A percentile compares a stretch with the other conserved stretches of the same genome.
phyloP scores from a whole-genome alignment of 2,888 invertebrate species.

The Kryphioiulus occultus region DNA sequence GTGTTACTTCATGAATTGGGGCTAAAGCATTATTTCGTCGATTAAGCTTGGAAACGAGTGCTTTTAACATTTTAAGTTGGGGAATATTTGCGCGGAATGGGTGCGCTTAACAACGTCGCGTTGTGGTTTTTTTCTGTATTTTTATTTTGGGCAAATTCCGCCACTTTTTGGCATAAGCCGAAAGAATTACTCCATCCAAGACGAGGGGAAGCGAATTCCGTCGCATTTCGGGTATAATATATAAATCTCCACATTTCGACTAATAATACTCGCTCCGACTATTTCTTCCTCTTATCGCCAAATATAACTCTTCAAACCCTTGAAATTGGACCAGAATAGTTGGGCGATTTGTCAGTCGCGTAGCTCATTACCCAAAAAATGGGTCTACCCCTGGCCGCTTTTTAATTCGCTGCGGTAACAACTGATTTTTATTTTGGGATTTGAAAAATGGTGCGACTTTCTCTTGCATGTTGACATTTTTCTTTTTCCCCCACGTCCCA shows the following conservation, averaged over 20 bases:
- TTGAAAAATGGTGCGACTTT: slow-evolving; percentile 23
- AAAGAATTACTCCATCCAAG: slow-evolving; percentile 23
- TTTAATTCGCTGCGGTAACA: not conserved
- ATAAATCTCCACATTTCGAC: not conserved
- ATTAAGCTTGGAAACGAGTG: not conserved
- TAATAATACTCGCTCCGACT: slow-evolving; percentile 16
- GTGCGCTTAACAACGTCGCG: not conserved
- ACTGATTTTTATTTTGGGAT: not conserved
- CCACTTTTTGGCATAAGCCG: slow-evolving; percentile 4
- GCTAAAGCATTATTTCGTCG: not conserved
- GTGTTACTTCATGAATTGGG: not conserved
- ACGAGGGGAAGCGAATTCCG: not conserved
- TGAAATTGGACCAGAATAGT: not conserved
- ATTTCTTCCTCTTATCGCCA: not conserved
- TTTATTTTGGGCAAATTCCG: slow-evolving; percentile 23
- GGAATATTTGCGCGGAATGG: not conserved
- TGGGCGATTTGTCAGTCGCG: not conserved
- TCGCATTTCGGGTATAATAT: not conserved
- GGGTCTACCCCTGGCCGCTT: not conserved
- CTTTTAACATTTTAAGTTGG: not conserved
- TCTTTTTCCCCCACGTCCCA: not conserved
- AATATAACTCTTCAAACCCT: slow-evolving; percentile 16
- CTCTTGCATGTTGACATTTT: not conserved
- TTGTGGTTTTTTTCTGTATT: not conserved
- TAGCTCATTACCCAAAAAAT: not conserved